A percentile compares a stretch with the other conserved stretches of the same genome.
Evolutionary conservation across 1,140 invertebrate species (phyloP).

Genomic region (Elysia chlorotica): DNA sequence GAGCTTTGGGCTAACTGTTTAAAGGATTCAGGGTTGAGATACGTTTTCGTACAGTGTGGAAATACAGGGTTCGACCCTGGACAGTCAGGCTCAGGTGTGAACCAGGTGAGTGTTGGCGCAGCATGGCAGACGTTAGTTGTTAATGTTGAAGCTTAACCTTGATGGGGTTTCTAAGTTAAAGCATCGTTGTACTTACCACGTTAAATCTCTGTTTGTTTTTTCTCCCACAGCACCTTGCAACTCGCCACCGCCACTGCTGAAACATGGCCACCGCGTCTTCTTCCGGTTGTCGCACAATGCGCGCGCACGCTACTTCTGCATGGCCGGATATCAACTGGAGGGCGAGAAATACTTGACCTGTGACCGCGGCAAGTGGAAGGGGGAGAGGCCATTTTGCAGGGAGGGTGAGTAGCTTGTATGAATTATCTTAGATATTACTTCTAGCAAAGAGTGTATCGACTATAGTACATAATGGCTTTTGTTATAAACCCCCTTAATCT

Average conservation of each 20-base stretch:
- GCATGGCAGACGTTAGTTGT: background rate
- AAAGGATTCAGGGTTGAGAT: too few relatives aligned
- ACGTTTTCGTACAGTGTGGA: too few relatives aligned
- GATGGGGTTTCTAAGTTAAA: background rate
- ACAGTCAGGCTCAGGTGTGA: too few relatives aligned
- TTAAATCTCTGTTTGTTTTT: background rate
- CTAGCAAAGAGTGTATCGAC: too few relatives aligned
- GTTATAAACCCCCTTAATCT: too few relatives aligned
- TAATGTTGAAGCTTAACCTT: background rate
- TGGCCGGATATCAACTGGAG: constrained; percentile 82
- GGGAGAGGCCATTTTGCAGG: constrained; percentile 38
- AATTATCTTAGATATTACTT: too few relatives aligned
- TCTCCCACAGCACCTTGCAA: constrained; percentile 78
- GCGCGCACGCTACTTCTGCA: constrained; percentile 88
- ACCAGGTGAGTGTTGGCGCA: constrained; percentile 3
- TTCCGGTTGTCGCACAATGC: constrained; percentile 95
- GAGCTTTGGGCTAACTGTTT: too few relatives aligned
- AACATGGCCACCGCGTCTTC: constrained; percentile 93
- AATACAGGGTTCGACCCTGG: too few relatives aligned
- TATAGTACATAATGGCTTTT: too few relatives aligned
- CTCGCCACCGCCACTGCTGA: constrained; percentile 82
- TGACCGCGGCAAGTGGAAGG: constrained; percentile 42
- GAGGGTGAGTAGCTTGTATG: constrained; percentile 49
- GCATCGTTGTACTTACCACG: background rate
- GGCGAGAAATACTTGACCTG: constrained; percentile 37